Base-by-base conservation (phyloP, 2,888 invertebrate genomes). In the Oscheius onirici region DNA sequence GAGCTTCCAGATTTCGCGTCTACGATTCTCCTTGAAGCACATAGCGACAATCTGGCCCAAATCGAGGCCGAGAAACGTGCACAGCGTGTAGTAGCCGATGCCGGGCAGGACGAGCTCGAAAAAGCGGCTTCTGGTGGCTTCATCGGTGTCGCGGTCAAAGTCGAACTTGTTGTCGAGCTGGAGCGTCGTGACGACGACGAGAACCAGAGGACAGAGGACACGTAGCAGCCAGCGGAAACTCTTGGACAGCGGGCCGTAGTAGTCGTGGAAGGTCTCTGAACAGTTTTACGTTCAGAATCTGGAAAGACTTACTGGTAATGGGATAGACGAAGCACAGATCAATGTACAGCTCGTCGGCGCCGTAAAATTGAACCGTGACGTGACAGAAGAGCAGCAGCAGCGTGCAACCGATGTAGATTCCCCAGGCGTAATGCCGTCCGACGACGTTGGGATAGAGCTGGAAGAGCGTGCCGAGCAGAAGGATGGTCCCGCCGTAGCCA, bases 261-360 rank as follows among this genome's bases (percentile, higher is more conserved):
- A 24, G 20, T 24, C 22, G 20, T 51, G 51, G 51, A 51, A 20
- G 51, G 51, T 51, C 20, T 51, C 51, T 51, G 20, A n/a, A n/a
- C n/a, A n/a, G n/a, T n/a, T n/a, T n/a, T n/a, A n/a, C n/a, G 34
- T 8, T 34, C 34, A 34, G 8, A 34, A 34, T 34, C 34, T 55
- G 13, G n/a, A 24, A 26, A 26, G 2, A 55, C 55, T 28, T 3
- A 55, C 55, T 28, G 28, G 55, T 26, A 28, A 55, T 26, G 11
- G 55, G 55, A 28, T 55, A 55, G 55, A 55, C 11, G 55, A 55
- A 28, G 28, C 28, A 28, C 2, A 55, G 13, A 26, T 55, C 55
- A 10, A 55, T 26, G 24, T 15, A 13, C 8, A 55, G n/a, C 13
- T 55, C 55, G 15, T n/a, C 55, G n/a, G 24, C 26, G 55, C 55